phyloP scores from a whole-genome alignment of 2,113 vertebrate species.

The Myotis yumanensis region DNA sequence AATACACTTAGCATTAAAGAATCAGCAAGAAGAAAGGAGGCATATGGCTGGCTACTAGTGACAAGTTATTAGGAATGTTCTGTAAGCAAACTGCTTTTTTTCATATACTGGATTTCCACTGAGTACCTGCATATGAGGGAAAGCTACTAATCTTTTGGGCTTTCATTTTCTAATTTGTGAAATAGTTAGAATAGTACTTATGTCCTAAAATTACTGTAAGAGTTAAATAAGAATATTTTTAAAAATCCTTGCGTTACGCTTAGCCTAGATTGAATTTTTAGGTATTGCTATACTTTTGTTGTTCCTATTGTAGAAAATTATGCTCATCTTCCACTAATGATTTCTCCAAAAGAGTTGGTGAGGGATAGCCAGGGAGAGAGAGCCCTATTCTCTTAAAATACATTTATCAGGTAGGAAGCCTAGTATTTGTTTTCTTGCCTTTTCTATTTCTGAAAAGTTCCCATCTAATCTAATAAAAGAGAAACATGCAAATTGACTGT shows the following conservation, averaged over 20 bases:
- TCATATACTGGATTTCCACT: background rate
- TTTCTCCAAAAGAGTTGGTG: background rate
- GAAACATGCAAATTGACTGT: no score
- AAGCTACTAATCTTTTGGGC: background rate
- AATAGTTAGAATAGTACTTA: background rate
- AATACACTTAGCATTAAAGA: background rate
- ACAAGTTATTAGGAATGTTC: background rate
- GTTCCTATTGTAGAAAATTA: background rate
- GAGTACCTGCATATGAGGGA: background rate
- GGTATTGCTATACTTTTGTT: background rate
- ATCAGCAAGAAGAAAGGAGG: background rate
- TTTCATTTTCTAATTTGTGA: background rate
- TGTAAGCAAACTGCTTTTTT: background rate
- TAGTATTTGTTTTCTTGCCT: background rate
- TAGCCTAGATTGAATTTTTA: background rate
- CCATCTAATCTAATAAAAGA: no score
- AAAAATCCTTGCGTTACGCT: background rate
- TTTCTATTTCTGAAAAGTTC: background rate
- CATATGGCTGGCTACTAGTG: background rate
- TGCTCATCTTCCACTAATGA: background rate
- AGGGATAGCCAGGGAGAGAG: background rate
- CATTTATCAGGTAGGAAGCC: background rate
- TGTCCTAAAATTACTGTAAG: background rate
- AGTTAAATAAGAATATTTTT: background rate
- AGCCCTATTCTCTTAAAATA: background rate